Evolutionary conservation across 2,888 invertebrate genomes (phyloP).

Genomic region (Lapara coniferarum): DNA sequence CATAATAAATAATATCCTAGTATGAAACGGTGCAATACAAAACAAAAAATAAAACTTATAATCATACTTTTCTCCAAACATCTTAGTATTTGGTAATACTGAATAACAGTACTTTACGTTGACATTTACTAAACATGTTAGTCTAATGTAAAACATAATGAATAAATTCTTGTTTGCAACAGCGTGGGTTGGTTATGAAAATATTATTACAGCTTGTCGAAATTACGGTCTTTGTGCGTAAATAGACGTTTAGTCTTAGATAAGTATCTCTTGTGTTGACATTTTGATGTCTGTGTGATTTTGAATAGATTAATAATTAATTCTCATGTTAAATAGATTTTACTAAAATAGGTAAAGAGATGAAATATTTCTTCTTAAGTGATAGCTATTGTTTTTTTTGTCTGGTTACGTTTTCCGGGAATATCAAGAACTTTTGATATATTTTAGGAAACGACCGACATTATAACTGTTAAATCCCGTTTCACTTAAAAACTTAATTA

Average conservation of each 20-base stretch:
- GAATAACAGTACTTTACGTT: neutral
- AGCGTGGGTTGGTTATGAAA: constrained; percentile 13
- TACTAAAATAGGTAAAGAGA: neutral
- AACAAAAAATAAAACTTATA: too few species aligned
- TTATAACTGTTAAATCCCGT: too few species aligned
- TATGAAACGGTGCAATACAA: too few species aligned
- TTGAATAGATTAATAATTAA: neutral
- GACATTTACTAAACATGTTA: neutral
- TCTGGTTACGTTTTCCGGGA: too few species aligned
- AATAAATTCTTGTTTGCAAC: neutral
- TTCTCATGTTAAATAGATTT: neutral
- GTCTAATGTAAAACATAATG: constrained; percentile 4
- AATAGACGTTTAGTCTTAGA: constrained; percentile 3
- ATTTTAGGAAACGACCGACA: too few species aligned
- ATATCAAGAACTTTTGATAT: too few species aligned
- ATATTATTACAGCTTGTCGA: neutral
- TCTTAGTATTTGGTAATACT: neutral
- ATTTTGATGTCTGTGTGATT: constrained; percentile 4
- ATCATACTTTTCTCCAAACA: too few species aligned
- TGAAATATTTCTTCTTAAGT: too few species aligned
- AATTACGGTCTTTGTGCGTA: constrained; percentile 1
- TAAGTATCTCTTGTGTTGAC: neutral
- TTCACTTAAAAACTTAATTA: too few species aligned
- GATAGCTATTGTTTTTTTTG: too few species aligned
- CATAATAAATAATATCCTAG: too few species aligned